These are phyloP conservation scores for Pseudeuparius sepicola DNA, from an alignment of 2,888 invertebrate genomes.

Conservation along the genomic window DNA sequence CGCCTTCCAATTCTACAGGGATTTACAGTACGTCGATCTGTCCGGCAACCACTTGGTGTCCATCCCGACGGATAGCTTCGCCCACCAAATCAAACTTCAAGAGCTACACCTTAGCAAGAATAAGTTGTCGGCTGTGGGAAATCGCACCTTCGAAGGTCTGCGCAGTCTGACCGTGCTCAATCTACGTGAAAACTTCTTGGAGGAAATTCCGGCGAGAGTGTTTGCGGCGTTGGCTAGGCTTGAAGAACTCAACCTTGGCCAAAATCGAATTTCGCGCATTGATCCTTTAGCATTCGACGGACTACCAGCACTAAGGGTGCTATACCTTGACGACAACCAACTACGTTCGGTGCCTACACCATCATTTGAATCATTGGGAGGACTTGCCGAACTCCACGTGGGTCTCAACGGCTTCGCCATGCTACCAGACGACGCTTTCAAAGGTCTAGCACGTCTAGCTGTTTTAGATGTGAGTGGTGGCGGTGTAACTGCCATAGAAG, in stretches of 20 bases:
- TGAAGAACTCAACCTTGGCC: constrained; percentile 77
- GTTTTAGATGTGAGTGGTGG: constrained; percentile 74
- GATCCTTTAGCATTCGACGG: constrained; percentile 70
- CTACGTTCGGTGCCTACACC: constrained; percentile 65
- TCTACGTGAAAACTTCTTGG: constrained; percentile 70
- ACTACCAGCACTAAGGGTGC: constrained; percentile 61
- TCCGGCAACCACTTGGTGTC: constrained; percentile 76
- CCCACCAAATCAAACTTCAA: constrained; percentile 69
- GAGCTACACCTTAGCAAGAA: constrained; percentile 78
- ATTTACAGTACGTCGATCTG: constrained; percentile 74
- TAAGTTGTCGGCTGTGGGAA: constrained; percentile 70
- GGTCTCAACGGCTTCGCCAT: constrained; percentile 73
- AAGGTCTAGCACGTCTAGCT: constrained; percentile 62
- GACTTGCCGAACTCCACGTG: constrained; percentile 74
- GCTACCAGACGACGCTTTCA: constrained; percentile 68
- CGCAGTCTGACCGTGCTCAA: constrained; percentile 70
- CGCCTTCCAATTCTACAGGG: constrained; percentile 80
- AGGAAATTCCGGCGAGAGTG: constrained; percentile 63
- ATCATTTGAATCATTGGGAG: constrained; percentile 61
- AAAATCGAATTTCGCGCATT: constrained; percentile 73
- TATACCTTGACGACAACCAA: constrained; percentile 79
- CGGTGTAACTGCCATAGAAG: constrained; percentile 67
- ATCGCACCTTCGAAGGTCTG: constrained; percentile 70
- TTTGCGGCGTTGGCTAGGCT: constrained; percentile 66
- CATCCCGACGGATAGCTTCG: constrained; percentile 69